Evolutionary conservation across 2,113 vertebrate genomes (phyloP).

Genomic region (Clarias magur): DNA sequence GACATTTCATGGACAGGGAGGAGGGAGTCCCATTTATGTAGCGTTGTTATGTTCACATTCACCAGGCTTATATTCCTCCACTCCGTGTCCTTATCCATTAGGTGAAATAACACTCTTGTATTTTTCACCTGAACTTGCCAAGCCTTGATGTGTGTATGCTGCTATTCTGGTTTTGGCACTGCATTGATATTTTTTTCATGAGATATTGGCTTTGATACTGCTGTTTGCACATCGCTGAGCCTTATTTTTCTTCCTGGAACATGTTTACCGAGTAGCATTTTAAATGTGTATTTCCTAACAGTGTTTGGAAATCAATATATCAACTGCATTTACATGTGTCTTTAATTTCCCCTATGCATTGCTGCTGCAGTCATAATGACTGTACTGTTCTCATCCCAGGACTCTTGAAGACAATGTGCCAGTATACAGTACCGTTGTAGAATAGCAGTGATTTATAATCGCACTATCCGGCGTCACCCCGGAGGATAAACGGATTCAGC

Average conservation of each 20-base stretch:
- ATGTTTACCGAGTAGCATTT: neutral
- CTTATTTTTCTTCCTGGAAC: neutral
- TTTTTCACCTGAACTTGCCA: neutral
- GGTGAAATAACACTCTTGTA: neutral
- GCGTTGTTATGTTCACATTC: neutral
- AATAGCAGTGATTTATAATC: neutral
- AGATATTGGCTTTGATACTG: neutral
- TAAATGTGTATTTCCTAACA: neutral
- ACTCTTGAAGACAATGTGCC: neutral
- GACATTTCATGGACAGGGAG: too few species aligned
- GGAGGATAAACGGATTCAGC: neutral
- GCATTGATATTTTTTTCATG: neutral
- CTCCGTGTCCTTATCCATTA: neutral
- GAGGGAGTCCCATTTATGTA: too few species aligned
- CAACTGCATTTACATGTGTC: neutral
- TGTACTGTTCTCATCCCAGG: neutral
- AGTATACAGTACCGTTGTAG: neutral
- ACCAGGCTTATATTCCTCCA: neutral
- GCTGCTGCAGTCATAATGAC: neutral
- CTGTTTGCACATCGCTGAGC: neutral
- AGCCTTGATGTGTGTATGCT: neutral
- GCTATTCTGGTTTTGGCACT: neutral
- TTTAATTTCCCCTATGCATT: neutral
- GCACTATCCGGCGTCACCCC: neutral
- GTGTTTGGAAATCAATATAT: neutral